Base-by-base conservation (phyloP, 2,113 vertebrate species). In the Nipponia nippon region DNA sequence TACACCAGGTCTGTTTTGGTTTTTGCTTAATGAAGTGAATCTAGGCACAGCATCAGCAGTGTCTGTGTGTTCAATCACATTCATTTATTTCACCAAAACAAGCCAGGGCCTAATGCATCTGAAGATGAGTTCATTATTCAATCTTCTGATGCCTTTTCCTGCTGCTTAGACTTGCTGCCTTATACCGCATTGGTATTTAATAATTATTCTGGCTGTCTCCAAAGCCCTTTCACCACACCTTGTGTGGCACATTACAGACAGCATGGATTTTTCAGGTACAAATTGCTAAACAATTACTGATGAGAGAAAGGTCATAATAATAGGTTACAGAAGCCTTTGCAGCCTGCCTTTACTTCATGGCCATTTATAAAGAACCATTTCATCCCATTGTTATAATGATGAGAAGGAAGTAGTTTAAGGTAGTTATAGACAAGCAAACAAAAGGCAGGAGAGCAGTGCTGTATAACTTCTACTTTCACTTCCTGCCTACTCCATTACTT, bases 401-500 rank as follows among this genome's bases (percentile, higher is more conserved):
- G 97, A 98, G 98, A 98, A 98, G 98, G 98, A 98, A 98, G 97
- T 98, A 96, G 98, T 98, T 98, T 97, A 98, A 98, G 97, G 97
- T 97, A 98, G 97, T 98, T 98, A 98, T 97, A 98, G 98, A 97
- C 97, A 97, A 97, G 97, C 95, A 98, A 98, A 98, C 97, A 98
- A 98, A 98, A 98, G 97, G 90, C 97, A 97, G 95, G 96, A 97
- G 92, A 97, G 97, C 97, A 97, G 89, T 88, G 95, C 97, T 97
- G 91, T 97, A 90, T 96, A 98, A 98, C 98, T 97, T 98, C 96
- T 96, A 96, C 98, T 98, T 98, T 98, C 97, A 97, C 98, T 98
- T 98, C 98, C 98, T 98, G 97, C 97, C 98, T 98, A 93, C 95
- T 97, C 97, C 98, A 98, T 98, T 98, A 98, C 97, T 94, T 97